Conservation (phyloP, 2,888 invertebrate genomes). For the Drosophila pseudotakahashii region DNA sequence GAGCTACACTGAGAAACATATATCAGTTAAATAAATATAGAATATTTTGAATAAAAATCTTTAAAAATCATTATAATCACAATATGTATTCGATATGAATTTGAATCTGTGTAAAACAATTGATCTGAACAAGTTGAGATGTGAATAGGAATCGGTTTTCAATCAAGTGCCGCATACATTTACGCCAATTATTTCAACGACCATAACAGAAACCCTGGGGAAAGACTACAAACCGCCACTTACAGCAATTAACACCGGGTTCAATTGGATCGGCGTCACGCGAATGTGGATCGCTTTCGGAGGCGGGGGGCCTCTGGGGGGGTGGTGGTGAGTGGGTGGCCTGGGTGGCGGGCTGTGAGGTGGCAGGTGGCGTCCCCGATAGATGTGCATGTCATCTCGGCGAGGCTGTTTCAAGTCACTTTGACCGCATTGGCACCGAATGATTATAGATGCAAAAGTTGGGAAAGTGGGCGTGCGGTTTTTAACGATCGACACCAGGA, state of each 20-base stretch:
- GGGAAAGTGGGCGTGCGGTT: no score
- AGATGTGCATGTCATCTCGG: conserved; percentile 4
- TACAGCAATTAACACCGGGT: conserved; percentile 68
- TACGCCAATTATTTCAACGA: conserved; percentile 57
- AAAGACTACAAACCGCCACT: conserved; percentile 44
- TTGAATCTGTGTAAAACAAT: no score
- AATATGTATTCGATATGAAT: no score
- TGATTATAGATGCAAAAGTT: not conserved
- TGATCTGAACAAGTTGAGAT: no score
- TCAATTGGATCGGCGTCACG: conserved; percentile 64
- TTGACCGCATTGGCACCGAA: not conserved
- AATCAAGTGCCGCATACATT: conserved; percentile 60
- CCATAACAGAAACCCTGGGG: conserved; percentile 16
- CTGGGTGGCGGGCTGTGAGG: not conserved
- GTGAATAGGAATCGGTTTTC: conserved; percentile 44
- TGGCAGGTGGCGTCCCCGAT: conserved; percentile 1
- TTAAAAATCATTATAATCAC: no score
- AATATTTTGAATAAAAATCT: no score
- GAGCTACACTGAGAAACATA: not conserved
- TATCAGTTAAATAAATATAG: no score
- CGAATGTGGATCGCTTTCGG: conserved; percentile 2
- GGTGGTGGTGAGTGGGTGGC: not conserved
- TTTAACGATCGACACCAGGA: no score
- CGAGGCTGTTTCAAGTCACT: not conserved
- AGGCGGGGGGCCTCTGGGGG: not conserved